These are phyloP conservation scores for Todus mexicanus DNA, from an alignment of 2,797 vertebrate species.

Conservation along the genomic window DNA sequence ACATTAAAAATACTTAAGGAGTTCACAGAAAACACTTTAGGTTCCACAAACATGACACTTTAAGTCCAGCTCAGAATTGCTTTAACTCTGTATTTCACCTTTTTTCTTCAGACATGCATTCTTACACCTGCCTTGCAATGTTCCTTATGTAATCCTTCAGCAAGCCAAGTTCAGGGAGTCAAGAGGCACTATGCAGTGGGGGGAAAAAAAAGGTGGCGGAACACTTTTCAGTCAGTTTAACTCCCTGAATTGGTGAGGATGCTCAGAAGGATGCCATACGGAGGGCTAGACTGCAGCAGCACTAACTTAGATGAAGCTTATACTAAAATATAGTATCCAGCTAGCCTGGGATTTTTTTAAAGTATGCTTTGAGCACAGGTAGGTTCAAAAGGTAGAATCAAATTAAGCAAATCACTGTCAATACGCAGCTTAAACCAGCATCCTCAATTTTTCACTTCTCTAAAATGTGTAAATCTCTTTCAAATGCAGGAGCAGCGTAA, in stretches of 20 bases:
- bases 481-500: neutral
- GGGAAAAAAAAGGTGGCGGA: neutral
- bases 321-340: neutral
- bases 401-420: neutral
- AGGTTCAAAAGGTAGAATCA: neutral
- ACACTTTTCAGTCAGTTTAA: neutral
- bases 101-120: neutral
- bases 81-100: neutral
- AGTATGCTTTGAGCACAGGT: neutral
- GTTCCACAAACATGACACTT: neutral
- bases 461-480: neutral
- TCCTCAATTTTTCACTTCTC: neutral
- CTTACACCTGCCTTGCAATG: neutral
- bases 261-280: neutral
- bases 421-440: fast-evolving
- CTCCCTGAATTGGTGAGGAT: neutral
- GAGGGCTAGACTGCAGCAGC: neutral
- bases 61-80: neutral
- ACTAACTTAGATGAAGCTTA: neutral
- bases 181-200: neutral
- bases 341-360: neutral
- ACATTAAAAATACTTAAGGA: neutral
- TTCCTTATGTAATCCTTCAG: neutral
- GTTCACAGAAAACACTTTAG: neutral
- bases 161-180: neutral